A percentile compares a stretch with the other conserved stretches of the same genome.
Evolutionary conservation across 2,888 invertebrate species (phyloP).

Genomic region (Masnerella sp.): DNA sequence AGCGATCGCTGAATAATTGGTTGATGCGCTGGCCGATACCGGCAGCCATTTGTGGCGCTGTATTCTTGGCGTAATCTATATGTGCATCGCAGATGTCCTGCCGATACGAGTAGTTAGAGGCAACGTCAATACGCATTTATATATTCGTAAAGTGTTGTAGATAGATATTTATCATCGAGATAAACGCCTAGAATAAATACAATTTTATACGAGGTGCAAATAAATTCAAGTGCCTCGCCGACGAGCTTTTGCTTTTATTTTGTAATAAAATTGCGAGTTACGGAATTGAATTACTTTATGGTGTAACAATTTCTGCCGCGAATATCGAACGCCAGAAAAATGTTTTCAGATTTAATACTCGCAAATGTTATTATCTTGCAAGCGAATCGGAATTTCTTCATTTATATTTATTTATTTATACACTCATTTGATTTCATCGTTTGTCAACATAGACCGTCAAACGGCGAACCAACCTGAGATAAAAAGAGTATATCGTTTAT

Average conservation of each 20-base stretch:
- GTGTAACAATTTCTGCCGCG: constrained; percentile 49
- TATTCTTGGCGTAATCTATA: constrained; percentile 46
- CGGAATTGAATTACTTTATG: constrained; percentile 55
- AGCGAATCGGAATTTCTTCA: no score
- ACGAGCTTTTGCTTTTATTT: constrained; percentile 53
- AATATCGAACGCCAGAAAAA: constrained; percentile 39
- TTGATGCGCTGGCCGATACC: constrained; percentile 41
- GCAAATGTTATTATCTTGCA: constrained; percentile 40
- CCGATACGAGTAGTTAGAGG: constrained; percentile 54
- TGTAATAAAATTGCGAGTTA: constrained; percentile 47
- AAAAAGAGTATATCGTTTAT: no score
- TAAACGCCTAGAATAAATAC: constrained; percentile 59
- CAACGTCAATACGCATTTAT: constrained; percentile 55
- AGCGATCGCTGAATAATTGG: constrained; percentile 37
- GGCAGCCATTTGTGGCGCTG: constrained; percentile 38
- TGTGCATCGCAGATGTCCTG: constrained; percentile 51
- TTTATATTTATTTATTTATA: constrained; percentile 28
- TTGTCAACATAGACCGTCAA: constrained; percentile 6
- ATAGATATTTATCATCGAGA: constrained; percentile 57
- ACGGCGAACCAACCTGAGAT: background rate
- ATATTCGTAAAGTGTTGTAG: constrained; percentile 56
- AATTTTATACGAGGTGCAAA: constrained; percentile 59
- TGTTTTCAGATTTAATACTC: constrained; percentile 32
- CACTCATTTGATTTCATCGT: constrained; percentile 9
- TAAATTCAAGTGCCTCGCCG: constrained; percentile 53